These are phyloP conservation scores for Cotesia glomerata DNA, from an alignment of 1,140 invertebrate species.

Conservation along the genomic window DNA sequence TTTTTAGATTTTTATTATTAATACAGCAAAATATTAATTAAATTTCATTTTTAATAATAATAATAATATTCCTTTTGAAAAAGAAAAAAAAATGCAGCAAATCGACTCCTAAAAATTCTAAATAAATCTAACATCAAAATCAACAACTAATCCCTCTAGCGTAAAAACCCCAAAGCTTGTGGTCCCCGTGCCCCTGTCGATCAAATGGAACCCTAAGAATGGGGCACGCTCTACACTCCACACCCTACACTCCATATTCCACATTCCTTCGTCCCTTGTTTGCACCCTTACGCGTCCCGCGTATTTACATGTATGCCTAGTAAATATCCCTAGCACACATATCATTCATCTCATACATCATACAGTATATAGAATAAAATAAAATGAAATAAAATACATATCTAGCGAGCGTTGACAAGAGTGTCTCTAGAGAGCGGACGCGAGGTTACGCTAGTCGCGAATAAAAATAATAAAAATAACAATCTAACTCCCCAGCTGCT, in stretches of 20 bases:
- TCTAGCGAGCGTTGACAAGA: too few species aligned
- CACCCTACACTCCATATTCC: neutral
- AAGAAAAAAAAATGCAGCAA: too few species aligned
- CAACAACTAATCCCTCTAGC: neutral
- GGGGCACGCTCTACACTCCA: conserved; percentile 12
- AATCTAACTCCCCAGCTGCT: too few species aligned
- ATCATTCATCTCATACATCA: neutral
- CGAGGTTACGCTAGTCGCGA: too few species aligned
- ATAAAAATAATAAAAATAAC: too few species aligned
- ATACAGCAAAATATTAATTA: too few species aligned
- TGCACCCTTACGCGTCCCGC: too few species aligned
- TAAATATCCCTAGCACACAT: neutral
- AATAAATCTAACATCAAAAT: neutral
- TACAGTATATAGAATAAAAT: neutral
- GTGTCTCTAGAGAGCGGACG: too few species aligned
- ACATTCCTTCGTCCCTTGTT: neutral
- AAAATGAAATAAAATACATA: conserved; percentile 2
- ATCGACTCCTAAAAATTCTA: too few species aligned
- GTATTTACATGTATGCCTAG: neutral
- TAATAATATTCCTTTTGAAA: too few species aligned
- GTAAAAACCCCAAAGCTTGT: neutral
- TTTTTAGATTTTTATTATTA: too few species aligned
- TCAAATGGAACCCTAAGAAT: neutral
- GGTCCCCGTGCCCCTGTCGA: neutral
- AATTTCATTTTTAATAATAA: too few species aligned